Conservation (phyloP, 1,140 invertebrate species). For the Harpegnathos saltator region DNA sequence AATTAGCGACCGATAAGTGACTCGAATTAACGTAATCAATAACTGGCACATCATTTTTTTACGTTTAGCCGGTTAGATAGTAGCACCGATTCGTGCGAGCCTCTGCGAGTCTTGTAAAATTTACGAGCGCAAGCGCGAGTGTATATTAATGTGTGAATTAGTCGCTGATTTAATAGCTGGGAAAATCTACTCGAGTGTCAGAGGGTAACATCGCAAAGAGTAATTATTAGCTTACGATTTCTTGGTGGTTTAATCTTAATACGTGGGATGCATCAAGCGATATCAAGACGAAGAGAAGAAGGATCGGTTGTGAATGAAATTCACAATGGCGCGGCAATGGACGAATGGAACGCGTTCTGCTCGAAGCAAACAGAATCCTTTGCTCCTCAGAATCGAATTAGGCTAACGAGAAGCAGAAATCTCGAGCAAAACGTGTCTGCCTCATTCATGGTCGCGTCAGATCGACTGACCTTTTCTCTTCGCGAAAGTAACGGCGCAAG, state of each 20-base stretch:
- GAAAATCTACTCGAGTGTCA: neutral
- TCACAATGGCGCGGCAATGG: too few species aligned
- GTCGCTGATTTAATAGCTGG: neutral
- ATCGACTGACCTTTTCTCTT: too few species aligned
- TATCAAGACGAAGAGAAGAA: too few species aligned
- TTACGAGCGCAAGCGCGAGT: slow-evolving; percentile 10
- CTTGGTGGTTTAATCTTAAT: neutral
- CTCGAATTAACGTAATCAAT: slow-evolving; percentile 3
- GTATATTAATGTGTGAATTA: slow-evolving; percentile 6
- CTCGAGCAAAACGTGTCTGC: too few species aligned
- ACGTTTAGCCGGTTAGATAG: slow-evolving; percentile 3
- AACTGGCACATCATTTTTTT: slow-evolving; percentile 8
- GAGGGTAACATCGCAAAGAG: neutral
- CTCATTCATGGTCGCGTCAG: too few species aligned
- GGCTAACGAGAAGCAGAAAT: too few species aligned
- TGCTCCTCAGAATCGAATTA: too few species aligned
- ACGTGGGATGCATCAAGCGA: too few species aligned
- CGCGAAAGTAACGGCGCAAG: too few species aligned
- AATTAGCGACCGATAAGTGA: slow-evolving; percentile 46
- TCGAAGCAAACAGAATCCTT: too few species aligned
- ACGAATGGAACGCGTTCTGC: too few species aligned
- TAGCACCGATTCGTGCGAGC: neutral
- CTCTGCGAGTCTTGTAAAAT: neutral
- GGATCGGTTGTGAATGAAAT: too few species aligned
- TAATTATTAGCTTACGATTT: neutral